Conservation (phyloP, 2,113 vertebrate species). For the Dasyprocta punctata region DNA sequence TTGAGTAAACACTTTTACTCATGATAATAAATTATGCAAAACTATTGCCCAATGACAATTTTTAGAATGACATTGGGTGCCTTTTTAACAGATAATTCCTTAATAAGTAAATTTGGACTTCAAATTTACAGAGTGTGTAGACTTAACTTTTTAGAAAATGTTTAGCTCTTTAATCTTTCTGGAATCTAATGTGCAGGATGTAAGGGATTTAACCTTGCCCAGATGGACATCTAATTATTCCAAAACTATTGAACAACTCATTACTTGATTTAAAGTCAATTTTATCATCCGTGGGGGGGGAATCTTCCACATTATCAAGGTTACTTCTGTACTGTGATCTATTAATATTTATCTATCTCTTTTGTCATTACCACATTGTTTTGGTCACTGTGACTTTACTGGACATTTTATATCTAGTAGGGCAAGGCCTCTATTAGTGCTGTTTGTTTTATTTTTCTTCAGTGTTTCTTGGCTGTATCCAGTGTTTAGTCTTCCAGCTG, state of each 20-base stretch:
- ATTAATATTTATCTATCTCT: slow-evolving; percentile 16
- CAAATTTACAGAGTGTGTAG: neutral
- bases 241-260: neutral
- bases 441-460: neutral
- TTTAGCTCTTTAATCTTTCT: slow-evolving; percentile 43
- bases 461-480: slow-evolving; percentile 33
- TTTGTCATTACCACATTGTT: slow-evolving; percentile 9
- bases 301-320: neutral
- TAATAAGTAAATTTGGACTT: slow-evolving; percentile 33
- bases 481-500: slow-evolving; percentile 65
- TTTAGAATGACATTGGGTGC: neutral
- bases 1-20: slow-evolving; percentile 22
- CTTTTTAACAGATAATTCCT: slow-evolving; percentile 16
- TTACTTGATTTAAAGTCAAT: neutral
- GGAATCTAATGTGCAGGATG: neutral
- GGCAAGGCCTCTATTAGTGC: neutral
- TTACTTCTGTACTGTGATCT: neutral
- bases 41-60: neutral
- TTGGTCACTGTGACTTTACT: slow-evolving; percentile 35
- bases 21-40: slow-evolving; percentile 2
- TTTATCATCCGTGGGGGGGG: neutral
- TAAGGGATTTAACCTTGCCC: neutral
- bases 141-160: slow-evolving; percentile 43
- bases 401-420: slow-evolving; percentile 18
- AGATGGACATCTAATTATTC: neutral